These are phyloP conservation scores for Tineola bisselliella DNA, from an alignment of 2,888 invertebrate species.

Conservation along the genomic window DNA sequence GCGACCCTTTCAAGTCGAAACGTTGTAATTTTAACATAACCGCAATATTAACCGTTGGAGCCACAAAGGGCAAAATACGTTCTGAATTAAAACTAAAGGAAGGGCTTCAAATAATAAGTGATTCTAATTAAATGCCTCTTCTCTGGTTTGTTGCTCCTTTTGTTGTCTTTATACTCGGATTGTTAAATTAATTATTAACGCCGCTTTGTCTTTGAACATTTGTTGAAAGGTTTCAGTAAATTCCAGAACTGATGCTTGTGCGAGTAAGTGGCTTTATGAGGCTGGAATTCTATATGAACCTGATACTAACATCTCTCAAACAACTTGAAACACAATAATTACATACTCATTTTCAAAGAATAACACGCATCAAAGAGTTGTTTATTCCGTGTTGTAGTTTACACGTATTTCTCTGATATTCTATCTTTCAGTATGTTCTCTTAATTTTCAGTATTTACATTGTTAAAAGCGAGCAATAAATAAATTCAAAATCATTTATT, in stretches of 20 bases:
- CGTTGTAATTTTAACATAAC: background rate
- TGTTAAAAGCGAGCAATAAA: no score
- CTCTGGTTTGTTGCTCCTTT: conserved; percentile 10
- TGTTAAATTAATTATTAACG: conserved; percentile 11
- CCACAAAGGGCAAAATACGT: conserved; percentile 2
- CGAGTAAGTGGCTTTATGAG: background rate
- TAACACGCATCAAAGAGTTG: no score
- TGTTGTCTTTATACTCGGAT: conserved; percentile 13
- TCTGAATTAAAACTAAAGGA: conserved; percentile 11
- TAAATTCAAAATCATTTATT: no score
- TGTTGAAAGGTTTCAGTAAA: background rate
- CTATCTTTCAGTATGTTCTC: no score
- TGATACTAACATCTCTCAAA: background rate
- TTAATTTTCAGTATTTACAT: no score
- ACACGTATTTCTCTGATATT: no score
- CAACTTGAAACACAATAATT: background rate
- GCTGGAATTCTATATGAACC: conserved; percentile 5
- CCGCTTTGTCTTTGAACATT: conserved; percentile 9
- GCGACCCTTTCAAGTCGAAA: background rate
- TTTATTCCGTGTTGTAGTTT: no score
- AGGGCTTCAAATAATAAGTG: conserved; percentile 16
- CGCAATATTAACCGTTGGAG: background rate
- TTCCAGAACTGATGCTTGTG: background rate
- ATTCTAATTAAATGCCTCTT: conserved; percentile 14
- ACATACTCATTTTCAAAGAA: no score